Evolutionary conservation across 2,888 invertebrate species (phyloP), one percentile per base, ranked within the genome.

Genomic region (Eucriotettix oculatus): DNA sequence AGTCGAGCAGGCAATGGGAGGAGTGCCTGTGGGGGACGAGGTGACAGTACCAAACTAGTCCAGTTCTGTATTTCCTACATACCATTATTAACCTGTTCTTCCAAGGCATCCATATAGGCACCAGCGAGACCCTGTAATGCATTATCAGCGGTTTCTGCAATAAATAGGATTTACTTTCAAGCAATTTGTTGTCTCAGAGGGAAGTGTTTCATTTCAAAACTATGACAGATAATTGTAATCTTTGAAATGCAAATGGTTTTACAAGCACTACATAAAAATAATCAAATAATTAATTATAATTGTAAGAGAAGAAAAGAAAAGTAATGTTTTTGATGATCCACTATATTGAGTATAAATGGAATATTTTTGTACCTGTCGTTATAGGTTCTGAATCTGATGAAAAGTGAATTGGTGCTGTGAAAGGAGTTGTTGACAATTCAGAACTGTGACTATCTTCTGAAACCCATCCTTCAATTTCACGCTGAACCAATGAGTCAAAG

Each of bases 401-500:
- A 70, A 71, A 29, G 60, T 75, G 76, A 0, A 74, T 72, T 1
- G 74, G 29, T 29, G 29, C 29, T 29, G 29, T 29, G 29, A 29
- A 29, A 29, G 29, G 29, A 29, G 12, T 14, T 48, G 61, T 57
- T n/a, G 62, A 61, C 41, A 62, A 41, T 42, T 59, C 60, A 16
- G 62, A 56, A 44, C 58, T 60, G 14, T 41, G 44, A 53, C 63
- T 63, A 10, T 69, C 68, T 29, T 73, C 72, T n/a, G 72, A 70
- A 16, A 70, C 71, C 68, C 71, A 89, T 5, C 84, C 85, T 74
- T 92, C 92, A 63, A 93, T 82, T 72, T 94, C 94, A 53, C 92
- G 82, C 71, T 94, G 93, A 42, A 96, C 90, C 29, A 95, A 76
- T 12, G 91, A 89, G 76, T 96, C 95, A 70, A 96, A 96, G 76